Evolutionary conservation across 2,797 vertebrate species (phyloP).

Genomic region (Nannoperca australis): DNA sequence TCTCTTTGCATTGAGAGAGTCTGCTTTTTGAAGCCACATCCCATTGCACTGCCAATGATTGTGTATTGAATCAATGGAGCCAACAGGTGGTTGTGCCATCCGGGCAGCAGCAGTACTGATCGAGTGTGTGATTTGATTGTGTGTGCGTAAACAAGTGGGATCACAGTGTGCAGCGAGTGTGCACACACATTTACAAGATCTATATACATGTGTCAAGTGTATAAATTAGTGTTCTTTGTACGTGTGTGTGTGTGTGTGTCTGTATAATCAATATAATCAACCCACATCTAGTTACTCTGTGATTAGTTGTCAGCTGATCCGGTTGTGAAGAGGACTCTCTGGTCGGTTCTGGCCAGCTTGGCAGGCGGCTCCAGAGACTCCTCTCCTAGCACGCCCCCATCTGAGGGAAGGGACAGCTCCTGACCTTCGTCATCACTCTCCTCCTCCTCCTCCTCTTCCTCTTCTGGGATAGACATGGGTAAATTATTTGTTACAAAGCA

Average conservation of each 20-base stretch:
- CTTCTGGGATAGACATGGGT: slow-evolving; percentile 80
- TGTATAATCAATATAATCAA: slow-evolving; percentile 19
- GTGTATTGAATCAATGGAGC: slow-evolving; percentile 28
- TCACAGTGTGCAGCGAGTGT: slow-evolving; percentile 54
- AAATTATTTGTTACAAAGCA: slow-evolving; percentile 1
- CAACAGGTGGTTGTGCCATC: slow-evolving; percentile 47
- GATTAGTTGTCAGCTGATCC: slow-evolving; percentile 82
- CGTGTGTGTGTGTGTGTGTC: slow-evolving; percentile 45
- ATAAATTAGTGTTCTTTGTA: slow-evolving; percentile 76
- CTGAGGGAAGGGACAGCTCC: slow-evolving; percentile 88
- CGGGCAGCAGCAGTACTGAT: slow-evolving; percentile 64
- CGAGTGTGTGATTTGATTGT: slow-evolving; percentile 37
- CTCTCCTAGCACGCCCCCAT: slow-evolving; percentile 82
- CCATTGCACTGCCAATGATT: slow-evolving; percentile 31
- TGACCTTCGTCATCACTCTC: slow-evolving; percentile 93
- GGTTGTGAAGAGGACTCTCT: slow-evolving; percentile 88
- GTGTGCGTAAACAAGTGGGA: slow-evolving; percentile 43
- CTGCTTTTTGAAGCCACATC: slow-evolving; percentile 51
- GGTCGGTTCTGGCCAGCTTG: slow-evolving; percentile 91
- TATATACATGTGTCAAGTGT: slow-evolving; percentile 71
- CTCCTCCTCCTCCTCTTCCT: slow-evolving; percentile 95
- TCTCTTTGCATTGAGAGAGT: slow-evolving; percentile 40
- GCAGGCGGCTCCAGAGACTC: slow-evolving; percentile 92
- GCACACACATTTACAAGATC: slow-evolving; percentile 63
- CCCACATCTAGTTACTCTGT: slow-evolving; percentile 25